Evolutionary conservation across 2,797 vertebrate species (phyloP).

Genomic region (Sebastes hubbsi): DNA sequence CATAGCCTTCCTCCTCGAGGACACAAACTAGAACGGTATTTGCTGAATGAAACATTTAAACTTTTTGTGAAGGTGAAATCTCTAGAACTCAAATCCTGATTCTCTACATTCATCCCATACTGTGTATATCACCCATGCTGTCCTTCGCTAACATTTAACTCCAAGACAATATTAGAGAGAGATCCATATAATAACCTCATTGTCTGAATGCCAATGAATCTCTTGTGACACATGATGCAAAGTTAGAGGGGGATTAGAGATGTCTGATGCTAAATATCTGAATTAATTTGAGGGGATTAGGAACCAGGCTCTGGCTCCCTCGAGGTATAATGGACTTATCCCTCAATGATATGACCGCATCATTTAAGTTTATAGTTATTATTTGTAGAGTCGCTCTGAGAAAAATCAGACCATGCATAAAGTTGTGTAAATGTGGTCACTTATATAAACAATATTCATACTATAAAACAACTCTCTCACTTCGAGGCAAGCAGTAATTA

Average conservation of each 20-base stretch:
- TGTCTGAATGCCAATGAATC: conserved; percentile 40
- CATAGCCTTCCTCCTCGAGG: background rate
- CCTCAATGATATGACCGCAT: conserved; percentile 45
- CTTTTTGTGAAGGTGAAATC: background rate
- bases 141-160: background rate
- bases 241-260: conserved; percentile 57
- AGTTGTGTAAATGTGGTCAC: background rate
- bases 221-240: conserved; percentile 36
- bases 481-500: background rate
- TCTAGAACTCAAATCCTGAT: background rate
- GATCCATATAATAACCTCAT: background rate
- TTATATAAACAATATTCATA: background rate
- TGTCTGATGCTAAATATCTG: conserved; percentile 53
- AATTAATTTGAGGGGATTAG: conserved; percentile 63
- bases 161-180: background rate
- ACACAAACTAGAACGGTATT: background rate
- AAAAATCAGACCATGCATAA: background rate
- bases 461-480: background rate
- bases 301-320: conserved; percentile 27
- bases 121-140: background rate
- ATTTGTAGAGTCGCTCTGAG: background rate
- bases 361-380: conserved; percentile 8
- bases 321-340: conserved; percentile 53
- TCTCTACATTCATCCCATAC: background rate
- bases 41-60: background rate